A percentile compares a stretch with the other conserved stretches of the same genome.
Evolutionary conservation across 2,113 vertebrate genomes (phyloP).

Genomic region (Psammodynastes pulverulentus): DNA sequence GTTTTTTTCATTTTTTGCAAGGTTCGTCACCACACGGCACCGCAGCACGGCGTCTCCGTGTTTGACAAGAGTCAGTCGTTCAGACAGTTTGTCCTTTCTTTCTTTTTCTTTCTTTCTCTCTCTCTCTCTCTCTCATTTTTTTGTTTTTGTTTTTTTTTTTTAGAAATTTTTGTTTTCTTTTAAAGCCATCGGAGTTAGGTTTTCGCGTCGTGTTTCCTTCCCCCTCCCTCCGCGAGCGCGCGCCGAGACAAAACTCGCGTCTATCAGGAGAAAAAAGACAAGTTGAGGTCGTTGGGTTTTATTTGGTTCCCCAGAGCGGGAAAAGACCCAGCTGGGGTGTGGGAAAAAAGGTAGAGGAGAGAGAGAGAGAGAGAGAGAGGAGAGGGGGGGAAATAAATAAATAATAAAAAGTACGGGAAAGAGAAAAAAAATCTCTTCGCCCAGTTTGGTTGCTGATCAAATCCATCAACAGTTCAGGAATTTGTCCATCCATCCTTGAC

Average conservation of each 20-base stretch:
- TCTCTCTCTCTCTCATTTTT: neutral
- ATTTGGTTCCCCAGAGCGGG: slow-evolving; percentile 25
- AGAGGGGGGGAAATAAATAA: neutral
- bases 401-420: neutral
- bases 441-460: slow-evolving; percentile 30
- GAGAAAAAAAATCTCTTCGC: neutral
- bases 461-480: slow-evolving; percentile 26
- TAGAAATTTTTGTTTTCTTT: neutral
- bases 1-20: slow-evolving; percentile 14
- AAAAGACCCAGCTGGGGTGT: slow-evolving; percentile 11
- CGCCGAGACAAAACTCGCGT: slow-evolving; percentile 27
- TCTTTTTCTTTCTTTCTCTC: neutral
- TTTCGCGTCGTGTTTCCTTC: slow-evolving; percentile 30
- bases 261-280: slow-evolving; percentile 32
- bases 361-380: neutral
- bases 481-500: slow-evolving; percentile 10
- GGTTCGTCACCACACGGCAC: slow-evolving; percentile 10
- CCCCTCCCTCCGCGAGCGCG: no score
- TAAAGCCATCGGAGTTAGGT: slow-evolving; percentile 27
- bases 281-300: slow-evolving; percentile 31
- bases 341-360: neutral
- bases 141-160: neutral
- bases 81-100: no score
- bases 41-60: neutral
- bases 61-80: slow-evolving; percentile 11